A percentile compares a stretch with the other conserved stretches of the same genome.
These are phyloP conservation scores for Magallana ariakensis DNA, from an alignment of 1,140 invertebrate species.

Conservation along the genomic window DNA sequence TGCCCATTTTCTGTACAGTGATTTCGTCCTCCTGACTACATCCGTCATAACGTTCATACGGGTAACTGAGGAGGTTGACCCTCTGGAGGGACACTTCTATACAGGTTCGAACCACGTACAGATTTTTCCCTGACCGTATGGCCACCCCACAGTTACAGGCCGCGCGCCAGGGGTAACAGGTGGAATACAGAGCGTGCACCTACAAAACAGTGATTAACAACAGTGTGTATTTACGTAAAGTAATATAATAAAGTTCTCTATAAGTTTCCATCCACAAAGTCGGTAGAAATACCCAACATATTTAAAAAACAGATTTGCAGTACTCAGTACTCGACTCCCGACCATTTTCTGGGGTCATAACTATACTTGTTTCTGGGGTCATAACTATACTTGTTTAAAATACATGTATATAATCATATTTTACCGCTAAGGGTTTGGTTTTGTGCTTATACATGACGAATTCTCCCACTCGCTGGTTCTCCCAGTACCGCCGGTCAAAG, in stretches of 20 bases:
- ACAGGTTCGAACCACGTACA: conserved; percentile 11
- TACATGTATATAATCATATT: neutral
- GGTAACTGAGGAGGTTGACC: neutral
- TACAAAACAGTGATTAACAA: neutral
- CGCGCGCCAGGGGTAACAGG: conserved; percentile 24
- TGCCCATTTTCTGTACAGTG: neutral
- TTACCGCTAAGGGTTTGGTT: conserved; percentile 17
- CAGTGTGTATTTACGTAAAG: too few species aligned
- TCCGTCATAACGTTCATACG: neutral
- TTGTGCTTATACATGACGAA: conserved; percentile 19
- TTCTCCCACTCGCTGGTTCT: conserved; percentile 1
- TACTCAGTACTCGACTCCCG: too few species aligned
- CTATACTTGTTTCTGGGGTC: neutral
- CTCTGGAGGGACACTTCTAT: neutral
- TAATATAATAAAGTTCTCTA: too few species aligned
- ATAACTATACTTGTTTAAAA: neutral
- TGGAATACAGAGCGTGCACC: conserved; percentile 4
- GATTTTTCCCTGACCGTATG: neutral
- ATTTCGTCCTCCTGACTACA: conserved; percentile 22
- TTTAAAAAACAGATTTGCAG: too few species aligned
- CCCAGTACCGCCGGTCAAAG: neutral
- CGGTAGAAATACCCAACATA: too few species aligned
- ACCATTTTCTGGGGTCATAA: neutral
- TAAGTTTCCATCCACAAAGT: too few species aligned
- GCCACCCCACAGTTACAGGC: conserved; percentile 31